Base-by-base conservation (phyloP, 35 echinoderm and acorn worm species). In the Eucidaris tribuloides region DNA sequence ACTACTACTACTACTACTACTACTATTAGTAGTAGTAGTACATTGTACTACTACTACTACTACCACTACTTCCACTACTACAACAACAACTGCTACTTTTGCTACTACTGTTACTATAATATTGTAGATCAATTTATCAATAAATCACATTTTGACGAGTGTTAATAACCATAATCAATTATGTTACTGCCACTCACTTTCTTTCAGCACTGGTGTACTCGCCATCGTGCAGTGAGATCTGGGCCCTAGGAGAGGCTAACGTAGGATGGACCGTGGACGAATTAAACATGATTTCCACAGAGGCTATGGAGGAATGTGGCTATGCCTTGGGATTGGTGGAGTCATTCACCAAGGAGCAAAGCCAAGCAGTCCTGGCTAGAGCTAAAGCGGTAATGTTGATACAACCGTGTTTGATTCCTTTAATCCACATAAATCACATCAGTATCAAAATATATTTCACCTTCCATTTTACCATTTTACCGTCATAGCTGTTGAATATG, bases 201-300 rank as follows among this genome's bases (percentile, higher is more conserved):
- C 30, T 65, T 29, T 15, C 38, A 76, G 68, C 48, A 3, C 42
- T 41, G 3, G 58, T 56, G 13, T 76, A 86, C 42, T 78, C 66
- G 3, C 84, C 84, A 56, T 59, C 84, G 18, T 86, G 84, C 60
- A 39, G 78, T 37, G 84, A 86, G 68, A 86, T 86, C 11, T 31
- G 58, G 32, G 45, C 49, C 28, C 49, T 86, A 1, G 43, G 70
- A 15, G 84, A 86, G 33, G 84, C 66, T 34, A 86, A 86, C 48
- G 37, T 86, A 18, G 84, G 66, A 18, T 86, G 84, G 84, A 86
- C 84, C 42, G 68, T 86, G 43, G 70, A 86, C 5, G 84, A 86
- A 58, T 40, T 86, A 6, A 13, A 38, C 6, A 71, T 55, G 20
- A 86, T 86, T 27, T 36, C 65, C 4, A 72, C 54, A 23, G 39